Evolutionary conservation across 2,113 vertebrate genomes (phyloP).

Genomic region (Emydura subglobosa): DNA sequence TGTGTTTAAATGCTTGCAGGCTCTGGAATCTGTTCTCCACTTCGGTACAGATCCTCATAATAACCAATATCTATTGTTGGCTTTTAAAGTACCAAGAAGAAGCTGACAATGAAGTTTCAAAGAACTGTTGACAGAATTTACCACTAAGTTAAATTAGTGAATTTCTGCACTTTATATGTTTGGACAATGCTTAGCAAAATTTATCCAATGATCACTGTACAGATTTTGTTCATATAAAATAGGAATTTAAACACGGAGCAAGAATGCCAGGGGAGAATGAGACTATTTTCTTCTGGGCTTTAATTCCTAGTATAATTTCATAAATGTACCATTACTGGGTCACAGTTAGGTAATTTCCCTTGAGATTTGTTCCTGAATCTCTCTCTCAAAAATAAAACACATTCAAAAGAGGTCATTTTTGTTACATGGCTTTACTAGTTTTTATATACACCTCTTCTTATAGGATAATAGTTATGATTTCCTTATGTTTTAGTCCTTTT

Average conservation of each 20-base stretch:
- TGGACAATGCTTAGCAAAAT: conserved; percentile 4
- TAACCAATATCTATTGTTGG: background rate
- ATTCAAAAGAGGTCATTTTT: background rate
- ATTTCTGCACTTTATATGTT: background rate
- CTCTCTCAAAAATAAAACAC: background rate
- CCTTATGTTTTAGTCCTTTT: background rate
- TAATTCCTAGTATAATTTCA: background rate
- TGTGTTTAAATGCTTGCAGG: background rate
- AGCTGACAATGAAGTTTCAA: background rate
- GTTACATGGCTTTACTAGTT: background rate
- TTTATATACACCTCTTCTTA: background rate
- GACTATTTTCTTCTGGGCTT: background rate
- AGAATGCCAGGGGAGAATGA: background rate
- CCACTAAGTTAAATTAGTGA: background rate
- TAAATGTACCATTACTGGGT: background rate
- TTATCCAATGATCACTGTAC: background rate
- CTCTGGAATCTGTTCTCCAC: background rate
- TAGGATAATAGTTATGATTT: background rate
- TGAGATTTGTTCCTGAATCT: background rate
- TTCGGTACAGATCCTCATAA: background rate
- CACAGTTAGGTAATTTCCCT: background rate
- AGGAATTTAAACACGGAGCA: background rate
- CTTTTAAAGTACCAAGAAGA: background rate
- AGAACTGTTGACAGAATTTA: background rate
- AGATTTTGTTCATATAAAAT: background rate